phyloP scores from a whole-genome alignment of 2,113 vertebrate species.

The Channa maculata region DNA sequence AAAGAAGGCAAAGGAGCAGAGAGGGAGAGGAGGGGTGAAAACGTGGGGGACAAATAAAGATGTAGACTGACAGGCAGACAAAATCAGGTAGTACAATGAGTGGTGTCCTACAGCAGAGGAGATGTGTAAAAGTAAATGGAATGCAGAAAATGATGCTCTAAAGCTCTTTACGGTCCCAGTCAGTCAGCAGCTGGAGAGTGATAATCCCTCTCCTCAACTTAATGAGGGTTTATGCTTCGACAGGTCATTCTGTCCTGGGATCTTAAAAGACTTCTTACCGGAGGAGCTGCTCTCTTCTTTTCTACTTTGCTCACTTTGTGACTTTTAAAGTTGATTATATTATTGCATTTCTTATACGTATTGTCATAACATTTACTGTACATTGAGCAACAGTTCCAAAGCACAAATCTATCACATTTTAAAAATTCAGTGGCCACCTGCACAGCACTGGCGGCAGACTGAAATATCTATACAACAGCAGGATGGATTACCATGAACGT shows the following conservation, averaged over 20 bases:
- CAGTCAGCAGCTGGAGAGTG: slow-evolving; percentile 56
- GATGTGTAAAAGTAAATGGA: slow-evolving; percentile 52
- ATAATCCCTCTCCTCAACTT: slow-evolving; percentile 55
- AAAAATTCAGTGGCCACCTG: too few species aligned
- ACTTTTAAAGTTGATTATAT: slow-evolving; percentile 15
- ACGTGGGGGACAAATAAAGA: slow-evolving; percentile 60
- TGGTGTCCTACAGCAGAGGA: slow-evolving; percentile 44
- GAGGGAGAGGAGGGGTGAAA: slow-evolving; percentile 29
- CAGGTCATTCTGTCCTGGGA: slow-evolving; percentile 46
- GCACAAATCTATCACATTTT: too few species aligned
- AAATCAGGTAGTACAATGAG: slow-evolving; percentile 50
- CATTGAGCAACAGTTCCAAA: too few species aligned
- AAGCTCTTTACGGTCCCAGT: slow-evolving; percentile 53
- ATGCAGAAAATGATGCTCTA: slow-evolving; percentile 52
- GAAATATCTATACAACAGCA: too few species aligned
- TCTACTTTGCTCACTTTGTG: slow-evolving; percentile 21
- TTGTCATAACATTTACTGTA: too few species aligned
- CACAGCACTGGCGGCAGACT: too few species aligned
- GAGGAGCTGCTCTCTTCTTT: slow-evolving; percentile 19
- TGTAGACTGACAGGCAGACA: slow-evolving; percentile 55
- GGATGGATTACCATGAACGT: too few species aligned
- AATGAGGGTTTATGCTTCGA: slow-evolving; percentile 58
- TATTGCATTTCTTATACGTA: not conserved
- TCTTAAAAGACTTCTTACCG: slow-evolving; percentile 47
- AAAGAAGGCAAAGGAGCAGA: slow-evolving; percentile 20